Percentiles rank a stretch among this genome's conserved stretches.
Conservation (phyloP, 1,140 invertebrate species). For the Mycetomoellerius zeteki region DNA sequence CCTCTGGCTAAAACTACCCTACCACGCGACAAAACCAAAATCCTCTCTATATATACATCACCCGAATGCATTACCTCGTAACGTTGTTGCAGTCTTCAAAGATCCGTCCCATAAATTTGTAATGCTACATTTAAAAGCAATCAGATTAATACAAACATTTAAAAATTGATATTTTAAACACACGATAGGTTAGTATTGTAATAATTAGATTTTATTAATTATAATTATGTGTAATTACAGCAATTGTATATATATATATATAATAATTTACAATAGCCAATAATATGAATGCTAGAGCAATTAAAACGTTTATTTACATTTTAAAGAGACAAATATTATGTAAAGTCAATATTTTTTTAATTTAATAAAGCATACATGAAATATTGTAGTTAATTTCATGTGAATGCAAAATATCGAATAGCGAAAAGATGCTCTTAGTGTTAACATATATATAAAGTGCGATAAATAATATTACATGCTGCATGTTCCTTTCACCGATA, state of each 20-base stretch:
- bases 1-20: conserved; percentile 82
- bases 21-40: conserved; percentile 62
- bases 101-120: neutral
- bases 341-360: neutral
- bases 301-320: neutral
- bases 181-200: neutral
- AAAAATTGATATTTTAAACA: neutral
- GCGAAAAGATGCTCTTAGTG: neutral
- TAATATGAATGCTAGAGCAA: neutral
- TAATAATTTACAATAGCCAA: neutral
- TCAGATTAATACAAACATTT: neutral
- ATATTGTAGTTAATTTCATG: neutral
- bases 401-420: neutral
- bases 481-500: neutral
- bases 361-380: neutral
- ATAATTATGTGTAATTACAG: neutral
- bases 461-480: neutral
- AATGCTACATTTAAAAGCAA: neutral
- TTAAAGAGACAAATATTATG: neutral
- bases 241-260: neutral
- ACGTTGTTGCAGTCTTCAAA: neutral
- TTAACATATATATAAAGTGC: neutral
- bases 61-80: conserved; percentile 14
- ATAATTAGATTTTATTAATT: conserved; percentile 14
- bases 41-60: conserved; percentile 34